Evolutionary conservation across 2,113 vertebrate genomes (phyloP), one percentile per base, ranked within the genome.

Genomic region (Xenopus laevis): DNA sequence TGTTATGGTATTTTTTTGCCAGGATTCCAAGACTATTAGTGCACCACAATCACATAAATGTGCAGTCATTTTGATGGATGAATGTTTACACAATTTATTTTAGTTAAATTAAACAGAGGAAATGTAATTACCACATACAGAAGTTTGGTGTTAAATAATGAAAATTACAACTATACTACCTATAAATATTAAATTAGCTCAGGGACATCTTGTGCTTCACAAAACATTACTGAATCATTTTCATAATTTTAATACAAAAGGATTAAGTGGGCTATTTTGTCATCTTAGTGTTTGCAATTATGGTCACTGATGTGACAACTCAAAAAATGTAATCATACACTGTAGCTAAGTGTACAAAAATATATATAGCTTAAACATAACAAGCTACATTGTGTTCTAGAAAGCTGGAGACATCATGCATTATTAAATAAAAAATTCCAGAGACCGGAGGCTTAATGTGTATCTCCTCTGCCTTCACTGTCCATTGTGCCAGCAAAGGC

Each of bases 271-370:
- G 18, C 47, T 55, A 55, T 23, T 55, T 68, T 68, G 23, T 55
- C 46, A 62, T 9, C 30, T 13, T 33, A 47, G 12, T 23, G 45
- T 17, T 47, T 67, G 46, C 45, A 15, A 52, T 68, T 30, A 55
- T 68, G 17, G 66, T 23, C 66, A 68, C 66, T 68, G 66, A 15
- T 68, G 66, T 47, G 66, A 57, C 21, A 27, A 15, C 7, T 55
- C 27, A 4, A 40, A 57, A 55, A 68, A 68, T 50, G 55, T 53
- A 53, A 67, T 67, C 44, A 21, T 47, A 55, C 23, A 33, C 23
- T 68, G 33, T 40, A 40, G 33, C 8, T 33, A 11, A 67, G n/a
- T 21, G 50, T 23, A n/a, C 10, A 17, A 55, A 20, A 67, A 55
- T n/a, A n/a, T n/a, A n/a, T n/a, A 68, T 40, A 21, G 65, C 9